phyloP scores from a whole-genome alignment of 2,888 invertebrate genomes.

The Drosophila antonietae region DNA sequence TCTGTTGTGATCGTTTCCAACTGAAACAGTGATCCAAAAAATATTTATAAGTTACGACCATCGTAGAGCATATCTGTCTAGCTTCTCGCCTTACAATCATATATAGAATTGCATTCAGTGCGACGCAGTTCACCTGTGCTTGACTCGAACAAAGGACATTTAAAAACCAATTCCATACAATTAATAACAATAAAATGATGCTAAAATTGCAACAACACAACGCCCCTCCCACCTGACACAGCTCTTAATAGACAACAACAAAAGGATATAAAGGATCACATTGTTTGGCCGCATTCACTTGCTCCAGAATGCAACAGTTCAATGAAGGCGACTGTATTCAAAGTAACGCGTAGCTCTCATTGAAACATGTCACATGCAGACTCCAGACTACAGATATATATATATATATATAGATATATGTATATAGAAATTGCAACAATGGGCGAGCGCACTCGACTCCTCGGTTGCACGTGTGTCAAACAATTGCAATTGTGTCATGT shows the following conservation, averaged over 20 bases:
- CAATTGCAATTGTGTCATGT: constrained; percentile 77
- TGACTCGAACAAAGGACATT: constrained; percentile 50
- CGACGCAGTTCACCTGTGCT: constrained; percentile 33
- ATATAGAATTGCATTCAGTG: constrained; percentile 7
- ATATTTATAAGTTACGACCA: constrained; percentile 2
- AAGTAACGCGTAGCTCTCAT: constrained; percentile 73
- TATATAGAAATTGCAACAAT: constrained; percentile 52
- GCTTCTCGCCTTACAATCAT: neutral
- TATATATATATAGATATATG: neutral
- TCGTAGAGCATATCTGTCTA: neutral
- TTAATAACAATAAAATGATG: constrained; percentile 78
- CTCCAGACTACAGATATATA: neutral
- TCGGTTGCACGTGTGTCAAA: constrained; percentile 72
- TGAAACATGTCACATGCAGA: constrained; percentile 57
- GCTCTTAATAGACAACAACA: constrained; percentile 29
- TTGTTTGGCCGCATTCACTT: constrained; percentile 59
- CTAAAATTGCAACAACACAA: constrained; percentile 75
- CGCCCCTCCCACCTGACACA: constrained; percentile 43
- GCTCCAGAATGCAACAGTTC: constrained; percentile 28
- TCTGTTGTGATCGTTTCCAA: neutral
- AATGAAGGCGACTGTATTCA: constrained; percentile 62
- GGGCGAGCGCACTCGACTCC: constrained; percentile 66
- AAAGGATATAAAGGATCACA: constrained; percentile 32
- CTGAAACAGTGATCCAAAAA: neutral
- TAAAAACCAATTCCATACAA: constrained; percentile 70